Evolutionary conservation across 2,797 vertebrate species (phyloP).

Genomic region (Halcyon chelicuti): DNA sequence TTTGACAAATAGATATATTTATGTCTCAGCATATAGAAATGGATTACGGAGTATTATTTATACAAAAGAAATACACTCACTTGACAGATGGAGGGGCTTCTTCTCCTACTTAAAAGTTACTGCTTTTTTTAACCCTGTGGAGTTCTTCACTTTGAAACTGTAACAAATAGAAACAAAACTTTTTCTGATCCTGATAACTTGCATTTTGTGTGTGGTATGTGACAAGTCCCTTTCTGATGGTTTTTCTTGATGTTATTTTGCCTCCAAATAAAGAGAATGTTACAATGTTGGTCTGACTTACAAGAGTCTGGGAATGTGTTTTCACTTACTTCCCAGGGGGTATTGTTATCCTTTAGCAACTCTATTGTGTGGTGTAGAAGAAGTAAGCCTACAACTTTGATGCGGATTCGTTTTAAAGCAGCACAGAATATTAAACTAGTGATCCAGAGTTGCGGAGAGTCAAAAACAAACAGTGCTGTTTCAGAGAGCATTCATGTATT

Average conservation of each 20-base stretch:
- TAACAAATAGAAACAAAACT: constrained; percentile 26
- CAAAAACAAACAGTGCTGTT: constrained; percentile 27
- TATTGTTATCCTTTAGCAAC: constrained; percentile 67
- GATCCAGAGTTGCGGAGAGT: constrained; percentile 42
- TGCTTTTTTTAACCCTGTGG: background rate
- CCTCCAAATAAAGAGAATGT: constrained; percentile 6
- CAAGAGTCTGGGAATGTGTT: constrained; percentile 47
- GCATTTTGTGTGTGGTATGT: background rate
- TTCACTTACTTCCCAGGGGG: constrained; percentile 50
- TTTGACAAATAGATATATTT: background rate
- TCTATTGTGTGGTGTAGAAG: constrained; percentile 53
- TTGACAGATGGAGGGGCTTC: background rate
- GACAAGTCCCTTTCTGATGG: constrained; percentile 23
- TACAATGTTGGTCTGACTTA: constrained; percentile 44
- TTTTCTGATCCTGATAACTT: constrained; percentile 38
- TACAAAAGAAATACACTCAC: background rate
- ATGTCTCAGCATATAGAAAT: background rate
- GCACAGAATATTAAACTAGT: constrained; percentile 12
- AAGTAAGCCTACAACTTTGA: constrained; percentile 46
- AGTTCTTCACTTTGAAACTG: constrained; percentile 45
- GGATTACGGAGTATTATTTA: background rate
- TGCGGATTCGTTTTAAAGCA: background rate
- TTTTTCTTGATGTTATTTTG: constrained; percentile 56
- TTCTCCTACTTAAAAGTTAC: background rate
- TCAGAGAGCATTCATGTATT: constrained; percentile 22